phyloP scores from a whole-genome alignment of 2,113 vertebrate genomes.

The Guaruba guarouba region DNA sequence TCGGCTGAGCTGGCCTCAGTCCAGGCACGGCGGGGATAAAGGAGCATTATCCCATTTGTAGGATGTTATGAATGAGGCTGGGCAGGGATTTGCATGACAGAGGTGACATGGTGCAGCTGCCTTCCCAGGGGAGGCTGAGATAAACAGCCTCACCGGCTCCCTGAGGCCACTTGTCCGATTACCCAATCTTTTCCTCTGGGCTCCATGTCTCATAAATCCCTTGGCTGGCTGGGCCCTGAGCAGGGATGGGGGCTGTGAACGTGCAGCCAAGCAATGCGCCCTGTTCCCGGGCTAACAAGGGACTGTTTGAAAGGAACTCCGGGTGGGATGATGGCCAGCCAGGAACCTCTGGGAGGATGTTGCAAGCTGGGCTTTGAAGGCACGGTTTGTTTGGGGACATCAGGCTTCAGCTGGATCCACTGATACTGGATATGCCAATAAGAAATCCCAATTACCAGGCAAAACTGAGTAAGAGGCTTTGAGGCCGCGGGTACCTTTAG shows the following conservation, averaged over 20 bases:
- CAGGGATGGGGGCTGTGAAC: constrained; percentile 4
- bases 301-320: constrained; percentile 43
- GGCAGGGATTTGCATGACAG: background rate
- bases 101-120: constrained; percentile 31
- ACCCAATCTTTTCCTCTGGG: constrained; percentile 70
- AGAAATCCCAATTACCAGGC: background rate
- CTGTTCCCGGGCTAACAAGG: constrained; percentile 42
- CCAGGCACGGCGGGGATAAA: background rate
- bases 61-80: constrained; percentile 21
- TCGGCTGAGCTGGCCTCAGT: background rate
- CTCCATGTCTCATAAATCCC: constrained; percentile 58
- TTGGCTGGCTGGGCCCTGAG: constrained; percentile 8
- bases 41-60: background rate
- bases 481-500: background rate
- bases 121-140: background rate
- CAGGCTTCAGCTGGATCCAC: background rate
- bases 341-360: background rate
- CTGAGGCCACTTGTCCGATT: constrained; percentile 34
- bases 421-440: background rate
- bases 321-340: background rate
- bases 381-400: constrained; percentile 1
- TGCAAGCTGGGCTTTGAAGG: constrained; percentile 4
- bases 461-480: background rate
- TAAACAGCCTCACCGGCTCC: constrained; percentile 30
- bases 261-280: background rate